Conservation (phyloP, 23 tunicate genomes). For the Halocynthia roretzi region DNA sequence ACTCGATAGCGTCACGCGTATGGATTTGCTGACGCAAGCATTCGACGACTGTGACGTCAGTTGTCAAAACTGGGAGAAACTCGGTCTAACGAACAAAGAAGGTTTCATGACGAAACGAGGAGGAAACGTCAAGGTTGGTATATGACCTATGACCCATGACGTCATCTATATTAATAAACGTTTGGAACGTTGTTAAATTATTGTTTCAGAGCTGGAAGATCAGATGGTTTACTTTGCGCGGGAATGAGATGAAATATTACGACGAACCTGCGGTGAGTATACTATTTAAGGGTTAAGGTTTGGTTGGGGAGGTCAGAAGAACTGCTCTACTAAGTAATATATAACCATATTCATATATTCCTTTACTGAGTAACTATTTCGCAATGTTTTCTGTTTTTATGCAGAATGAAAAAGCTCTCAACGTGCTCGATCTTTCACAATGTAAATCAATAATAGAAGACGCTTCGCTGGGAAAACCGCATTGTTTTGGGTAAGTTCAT, state of each 20-base stretch:
- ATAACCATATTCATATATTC: too few relatives aligned
- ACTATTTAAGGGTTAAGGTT: too few relatives aligned
- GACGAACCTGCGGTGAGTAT: slow-evolving; percentile 89
- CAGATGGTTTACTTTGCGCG: slow-evolving; percentile 82
- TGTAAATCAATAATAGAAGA: slow-evolving; percentile 44
- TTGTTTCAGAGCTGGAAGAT: slow-evolving; percentile 88
- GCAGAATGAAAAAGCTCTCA: slow-evolving; percentile 71
- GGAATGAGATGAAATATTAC: slow-evolving; percentile 81
- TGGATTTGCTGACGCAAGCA: slow-evolving; percentile 46
- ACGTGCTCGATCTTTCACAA: slow-evolving; percentile 41
- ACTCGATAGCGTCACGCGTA: slow-evolving; percentile 43
- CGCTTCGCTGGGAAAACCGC: slow-evolving; percentile 48
- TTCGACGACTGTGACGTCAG: slow-evolving; percentile 44
- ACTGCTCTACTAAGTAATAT: too few relatives aligned
- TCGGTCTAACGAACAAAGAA: slow-evolving; percentile 54
- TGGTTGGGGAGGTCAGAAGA: too few relatives aligned
- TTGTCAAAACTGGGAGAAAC: slow-evolving; percentile 55
- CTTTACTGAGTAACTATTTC: too few relatives aligned
- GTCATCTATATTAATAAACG: background rate
- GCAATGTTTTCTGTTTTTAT: background rate
- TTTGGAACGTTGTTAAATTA: background rate
- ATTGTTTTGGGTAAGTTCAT: slow-evolving; percentile 80
- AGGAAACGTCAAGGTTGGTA: slow-evolving; percentile 72
- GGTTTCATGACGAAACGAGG: slow-evolving; percentile 93
- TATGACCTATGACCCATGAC: background rate